Conservation (phyloP, 2,888 invertebrate species). For the Drosophila yooni region DNA sequence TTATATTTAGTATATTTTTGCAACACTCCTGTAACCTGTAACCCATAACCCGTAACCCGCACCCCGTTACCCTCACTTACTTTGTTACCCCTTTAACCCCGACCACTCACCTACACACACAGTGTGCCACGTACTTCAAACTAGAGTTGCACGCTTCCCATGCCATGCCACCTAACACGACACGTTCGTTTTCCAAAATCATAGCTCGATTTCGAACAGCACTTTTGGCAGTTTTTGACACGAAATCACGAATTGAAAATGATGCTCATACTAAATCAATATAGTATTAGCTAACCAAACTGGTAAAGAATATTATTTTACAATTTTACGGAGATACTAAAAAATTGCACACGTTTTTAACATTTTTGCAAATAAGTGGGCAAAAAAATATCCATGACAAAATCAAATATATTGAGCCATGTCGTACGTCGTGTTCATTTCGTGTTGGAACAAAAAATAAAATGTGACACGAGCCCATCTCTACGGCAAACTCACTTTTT, state of each 20-base stretch:
- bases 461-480: constrained; percentile 2
- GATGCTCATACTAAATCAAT: not conserved
- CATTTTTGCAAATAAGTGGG: not conserved
- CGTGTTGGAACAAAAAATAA: not conserved
- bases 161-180: not conserved
- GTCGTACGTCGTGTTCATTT: not conserved
- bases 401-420: not conserved
- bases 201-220: constrained; percentile 1
- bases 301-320: not conserved
- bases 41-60: constrained; percentile 13
- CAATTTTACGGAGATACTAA: not conserved
- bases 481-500: constrained; percentile 34
- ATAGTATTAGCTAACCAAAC: not conserved
- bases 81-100: constrained; percentile 9
- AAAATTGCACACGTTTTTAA: not conserved
- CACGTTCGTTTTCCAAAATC: constrained; percentile 3
- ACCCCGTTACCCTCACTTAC: not conserved
- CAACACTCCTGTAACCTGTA: constrained; percentile 36
- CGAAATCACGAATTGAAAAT: not conserved
- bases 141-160: constrained; percentile 1
- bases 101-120: constrained; percentile 1
- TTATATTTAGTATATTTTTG: constrained; percentile 75
- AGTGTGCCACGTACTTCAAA: constrained; percentile 47
- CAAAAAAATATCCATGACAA: not conserved
- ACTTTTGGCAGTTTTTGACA: not conserved